phyloP scores from a whole-genome alignment of 2,888 invertebrate species.

The Clepsis dumicolana region DNA sequence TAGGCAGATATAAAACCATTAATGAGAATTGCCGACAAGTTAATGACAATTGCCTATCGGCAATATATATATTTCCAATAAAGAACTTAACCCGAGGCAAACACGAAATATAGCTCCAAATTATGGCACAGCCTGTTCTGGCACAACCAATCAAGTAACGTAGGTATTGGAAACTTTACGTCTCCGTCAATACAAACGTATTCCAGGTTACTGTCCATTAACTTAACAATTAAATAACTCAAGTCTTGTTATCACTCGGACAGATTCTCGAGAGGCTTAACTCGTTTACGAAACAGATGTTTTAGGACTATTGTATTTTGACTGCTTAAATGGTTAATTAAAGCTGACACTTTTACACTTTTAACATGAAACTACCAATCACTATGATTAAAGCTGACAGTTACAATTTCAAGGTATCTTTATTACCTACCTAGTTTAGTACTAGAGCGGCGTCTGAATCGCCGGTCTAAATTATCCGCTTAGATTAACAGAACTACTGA shows the following conservation, averaged over 20 bases:
- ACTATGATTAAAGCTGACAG: not conserved
- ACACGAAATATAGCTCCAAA: conserved; percentile 4
- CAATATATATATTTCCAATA: not conserved
- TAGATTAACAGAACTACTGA: too few relatives aligned
- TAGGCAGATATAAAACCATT: not conserved
- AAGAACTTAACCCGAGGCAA: not conserved
- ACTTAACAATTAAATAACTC: conserved; percentile 16
- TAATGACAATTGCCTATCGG: not conserved
- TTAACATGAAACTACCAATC: too few relatives aligned
- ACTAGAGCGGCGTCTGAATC: too few relatives aligned
- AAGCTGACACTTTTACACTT: not conserved
- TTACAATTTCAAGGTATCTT: not conserved
- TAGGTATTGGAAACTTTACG: conserved; percentile 19
- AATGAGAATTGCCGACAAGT: not conserved
- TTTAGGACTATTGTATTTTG: not conserved
- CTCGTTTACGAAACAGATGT: not conserved
- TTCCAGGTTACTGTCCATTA: conserved; percentile 22
- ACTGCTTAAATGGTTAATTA: not conserved
- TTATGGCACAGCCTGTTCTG: conserved; percentile 9
- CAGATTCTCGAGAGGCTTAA: not conserved
- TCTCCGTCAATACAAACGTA: not conserved
- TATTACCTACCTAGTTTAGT: not conserved
- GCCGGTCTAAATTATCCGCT: too few relatives aligned
- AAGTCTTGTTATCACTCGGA: conserved; percentile 7
- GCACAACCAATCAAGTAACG: conserved; percentile 14